These are phyloP conservation scores for Dipodomys ordii DNA, from an alignment of 2,113 vertebrate species.

Conservation along the genomic window DNA sequence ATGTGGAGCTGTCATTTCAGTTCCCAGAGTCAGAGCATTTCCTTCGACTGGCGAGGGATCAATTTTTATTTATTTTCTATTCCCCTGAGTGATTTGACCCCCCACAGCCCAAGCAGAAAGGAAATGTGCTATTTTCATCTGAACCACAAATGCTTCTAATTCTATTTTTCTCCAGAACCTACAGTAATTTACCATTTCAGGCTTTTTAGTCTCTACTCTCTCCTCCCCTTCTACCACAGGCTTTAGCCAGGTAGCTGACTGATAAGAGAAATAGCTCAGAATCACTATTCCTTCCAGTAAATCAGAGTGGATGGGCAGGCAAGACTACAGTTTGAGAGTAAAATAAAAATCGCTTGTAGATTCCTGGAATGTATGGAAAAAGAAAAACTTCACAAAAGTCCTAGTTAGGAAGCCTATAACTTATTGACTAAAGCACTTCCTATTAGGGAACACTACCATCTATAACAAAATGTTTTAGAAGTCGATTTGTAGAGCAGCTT, in stretches of 20 bases:
- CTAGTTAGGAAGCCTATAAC: slow-evolving; percentile 25
- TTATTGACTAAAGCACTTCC: not conserved
- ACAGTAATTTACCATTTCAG: slow-evolving; percentile 74
- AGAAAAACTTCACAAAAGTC: not conserved
- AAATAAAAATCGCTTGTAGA: not conserved
- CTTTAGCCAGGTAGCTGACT: slow-evolving; percentile 52
- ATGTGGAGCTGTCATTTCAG: slow-evolving; percentile 49
- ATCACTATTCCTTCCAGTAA: slow-evolving; percentile 59
- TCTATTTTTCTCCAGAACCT: slow-evolving; percentile 78
- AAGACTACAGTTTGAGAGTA: not conserved
- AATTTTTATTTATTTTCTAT: slow-evolving; percentile 80
- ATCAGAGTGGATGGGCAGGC: not conserved
- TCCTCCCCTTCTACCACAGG: slow-evolving; percentile 50
- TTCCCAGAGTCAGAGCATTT: slow-evolving; percentile 68
- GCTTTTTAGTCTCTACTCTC: slow-evolving; percentile 37
- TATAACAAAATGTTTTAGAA: slow-evolving; percentile 58
- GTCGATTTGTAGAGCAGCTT: slow-evolving; percentile 63
- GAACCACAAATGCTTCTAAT: slow-evolving; percentile 83
- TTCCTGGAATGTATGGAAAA: slow-evolving; percentile 31
- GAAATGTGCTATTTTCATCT: slow-evolving; percentile 82
- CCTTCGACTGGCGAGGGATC: slow-evolving; percentile 66
- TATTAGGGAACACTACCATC: not conserved
- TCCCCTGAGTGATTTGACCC: slow-evolving; percentile 66
- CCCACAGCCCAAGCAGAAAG: slow-evolving; percentile 69
- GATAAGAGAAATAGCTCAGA: slow-evolving; percentile 29